Base-by-base conservation (phyloP, 2,113 vertebrate genomes). In the Mustela nigripes region DNA sequence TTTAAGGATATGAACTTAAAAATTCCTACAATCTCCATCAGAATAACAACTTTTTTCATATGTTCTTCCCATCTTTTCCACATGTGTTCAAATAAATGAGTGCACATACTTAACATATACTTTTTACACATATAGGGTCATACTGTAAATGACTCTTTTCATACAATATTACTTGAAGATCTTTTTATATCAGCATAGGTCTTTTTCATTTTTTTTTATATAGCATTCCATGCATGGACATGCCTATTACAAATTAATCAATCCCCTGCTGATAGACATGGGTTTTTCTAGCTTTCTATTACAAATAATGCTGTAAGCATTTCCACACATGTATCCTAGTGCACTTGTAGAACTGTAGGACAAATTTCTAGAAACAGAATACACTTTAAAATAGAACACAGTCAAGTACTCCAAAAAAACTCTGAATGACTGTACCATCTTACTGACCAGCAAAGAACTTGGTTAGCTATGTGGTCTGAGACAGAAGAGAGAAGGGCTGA, bases 11-110 rank as follows among this genome's bases (percentile, higher is more conserved):
- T 1, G 50, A 74, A 91, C 81, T 45, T 83, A 18, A 74, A 93
- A 91, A 86, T 71, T 76, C 39, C 48, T 85, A 84, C 7, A 56
- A 48, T 62, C 12, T 14, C 21, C 71, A 91, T 39, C 2, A 91
- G 31, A 93, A 18, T 53, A 87, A 62, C 39, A 45, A 84, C 74
- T 89, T 19, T 16, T 39, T 87, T 36, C 62, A 50, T 58, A 36
- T 62, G 26, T 71, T 91, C 48, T 87, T 92, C n/a, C 28, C 42
- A 45, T 83, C 69, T 96, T 91, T 56, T 48, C 71, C 56, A 67
- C 14, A 71, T 50, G 36, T 63, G 80, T 39, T 76, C 21, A 97
- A 94, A 90, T n/a, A 86, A 15, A 28, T 19, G 71, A 74, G 24
- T 22, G 97, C 48, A 93, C 1, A 31, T 24, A 85, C 36, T 28